These are phyloP conservation scores for Bagarius yarrelli DNA, from an alignment of 2,113 vertebrate genomes.

Conservation along the genomic window DNA sequence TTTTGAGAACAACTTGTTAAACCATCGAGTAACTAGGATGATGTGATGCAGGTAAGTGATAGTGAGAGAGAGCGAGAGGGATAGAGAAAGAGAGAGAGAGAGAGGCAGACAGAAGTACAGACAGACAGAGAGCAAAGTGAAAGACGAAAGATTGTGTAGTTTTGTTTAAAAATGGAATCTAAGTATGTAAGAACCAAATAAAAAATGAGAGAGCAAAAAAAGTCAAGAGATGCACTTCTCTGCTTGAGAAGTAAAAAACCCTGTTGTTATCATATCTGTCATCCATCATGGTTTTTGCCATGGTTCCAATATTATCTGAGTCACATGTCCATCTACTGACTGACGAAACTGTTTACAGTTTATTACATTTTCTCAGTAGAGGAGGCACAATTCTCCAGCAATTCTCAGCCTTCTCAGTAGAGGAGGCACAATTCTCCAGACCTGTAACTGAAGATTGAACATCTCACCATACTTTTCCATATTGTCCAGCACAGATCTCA, in stretches of 20 bases:
- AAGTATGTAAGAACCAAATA: slow-evolving; percentile 56
- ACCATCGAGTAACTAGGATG: slow-evolving; percentile 65
- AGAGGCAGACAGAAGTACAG: not conserved
- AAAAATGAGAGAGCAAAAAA: slow-evolving; percentile 45
- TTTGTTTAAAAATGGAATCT: slow-evolving; percentile 60
- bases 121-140: slow-evolving; percentile 50
- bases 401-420: slow-evolving; percentile 38
- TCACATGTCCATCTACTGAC: slow-evolving; percentile 36
- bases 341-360: slow-evolving; percentile 47
- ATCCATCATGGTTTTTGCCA: slow-evolving; percentile 53
- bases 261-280: slow-evolving; percentile 74
- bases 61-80: not conserved
- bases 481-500: slow-evolving; percentile 31
- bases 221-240: slow-evolving; percentile 52
- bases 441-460: slow-evolving; percentile 41
- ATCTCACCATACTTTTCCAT: slow-evolving; percentile 31
- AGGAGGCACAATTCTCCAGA: slow-evolving; percentile 46
- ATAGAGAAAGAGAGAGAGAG: not conserved
- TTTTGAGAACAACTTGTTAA: slow-evolving; percentile 69
- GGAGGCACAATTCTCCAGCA: slow-evolving; percentile 54
- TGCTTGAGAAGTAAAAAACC: slow-evolving; percentile 66
- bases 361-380: slow-evolving; percentile 31
- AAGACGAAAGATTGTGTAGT: slow-evolving; percentile 59
- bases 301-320: slow-evolving; percentile 51
- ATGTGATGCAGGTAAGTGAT: slow-evolving; percentile 48